A percentile compares a stretch with the other conserved stretches of the same genome.
Conservation (phyloP, 2,797 vertebrate species). For the Glossophaga mutica region DNA sequence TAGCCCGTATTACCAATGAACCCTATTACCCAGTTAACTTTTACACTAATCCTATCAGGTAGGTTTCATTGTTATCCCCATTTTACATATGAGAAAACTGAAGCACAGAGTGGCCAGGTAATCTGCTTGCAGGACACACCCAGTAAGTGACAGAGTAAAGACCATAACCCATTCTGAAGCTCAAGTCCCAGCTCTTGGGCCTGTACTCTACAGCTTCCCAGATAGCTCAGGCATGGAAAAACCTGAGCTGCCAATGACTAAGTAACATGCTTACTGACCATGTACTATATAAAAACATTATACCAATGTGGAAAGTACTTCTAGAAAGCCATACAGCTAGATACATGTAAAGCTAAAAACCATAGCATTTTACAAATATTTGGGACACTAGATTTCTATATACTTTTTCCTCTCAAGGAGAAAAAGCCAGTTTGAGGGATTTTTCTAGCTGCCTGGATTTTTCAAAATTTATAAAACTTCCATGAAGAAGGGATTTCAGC, state of each 20-base stretch:
- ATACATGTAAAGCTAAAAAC: not conserved
- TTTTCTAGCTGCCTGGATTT: not conserved
- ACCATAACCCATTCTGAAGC: not conserved
- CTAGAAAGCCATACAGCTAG: not conserved
- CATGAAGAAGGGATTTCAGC: not conserved
- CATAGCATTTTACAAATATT: conserved; percentile 9
- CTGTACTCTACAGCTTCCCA: not conserved
- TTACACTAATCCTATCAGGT: not conserved
- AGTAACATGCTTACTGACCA: not conserved
- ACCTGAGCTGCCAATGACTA: not conserved
- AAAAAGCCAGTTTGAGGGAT: not conserved
- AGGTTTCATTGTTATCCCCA: not conserved
- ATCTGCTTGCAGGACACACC: not conserved
- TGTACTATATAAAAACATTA: not conserved
- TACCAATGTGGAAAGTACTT: not conserved
- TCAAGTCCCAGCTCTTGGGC: not conserved
- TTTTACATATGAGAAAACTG: not conserved
- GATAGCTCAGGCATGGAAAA: not conserved
- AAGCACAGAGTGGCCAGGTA: not conserved
- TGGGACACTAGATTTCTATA: not conserved
- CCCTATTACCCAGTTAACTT: not conserved
- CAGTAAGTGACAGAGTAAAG: not conserved
- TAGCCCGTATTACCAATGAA: not conserved
- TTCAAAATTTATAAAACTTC: not conserved
- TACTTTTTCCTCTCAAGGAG: not conserved